Conservation (phyloP, 2,888 invertebrate species). For the Scaptomyza flava region DNA sequence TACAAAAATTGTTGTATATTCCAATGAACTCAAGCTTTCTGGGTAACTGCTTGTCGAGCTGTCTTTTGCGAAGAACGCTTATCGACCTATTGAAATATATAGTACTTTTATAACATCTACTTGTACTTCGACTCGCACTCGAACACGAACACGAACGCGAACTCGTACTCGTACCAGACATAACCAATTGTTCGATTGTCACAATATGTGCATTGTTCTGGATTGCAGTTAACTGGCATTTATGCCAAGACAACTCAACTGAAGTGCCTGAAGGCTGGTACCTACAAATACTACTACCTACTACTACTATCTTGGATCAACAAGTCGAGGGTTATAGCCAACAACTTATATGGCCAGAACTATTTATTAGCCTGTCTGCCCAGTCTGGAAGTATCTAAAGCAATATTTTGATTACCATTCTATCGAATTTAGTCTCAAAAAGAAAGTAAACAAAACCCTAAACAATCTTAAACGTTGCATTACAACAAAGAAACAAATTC, state of each 20-base stretch:
- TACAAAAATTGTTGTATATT: neutral
- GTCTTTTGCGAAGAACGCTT: conserved; percentile 14
- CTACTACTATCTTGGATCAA: conserved; percentile 2
- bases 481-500: neutral
- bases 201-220: conserved; percentile 32
- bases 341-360: neutral
- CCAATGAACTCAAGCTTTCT: neutral
- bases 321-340: conserved; percentile 1
- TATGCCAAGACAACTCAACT: conserved; percentile 34
- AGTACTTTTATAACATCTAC: neutral
- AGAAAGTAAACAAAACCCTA: no score
- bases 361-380: no score
- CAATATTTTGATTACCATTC: no score
- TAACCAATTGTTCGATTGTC: neutral
- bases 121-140: conserved; percentile 5
- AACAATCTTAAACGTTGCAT: no score
- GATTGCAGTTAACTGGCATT: conserved; percentile 36
- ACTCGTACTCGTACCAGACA: neutral
- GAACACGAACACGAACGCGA: neutral
- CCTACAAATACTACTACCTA: neutral
- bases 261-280: conserved; percentile 39
- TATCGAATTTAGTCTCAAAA: no score
- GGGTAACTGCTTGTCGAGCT: neutral
- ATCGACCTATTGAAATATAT: conserved; percentile 38
- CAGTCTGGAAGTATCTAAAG: no score